phyloP scores from a whole-genome alignment of 1,140 invertebrate species.

The Aphaenogaster ashmeadi region DNA sequence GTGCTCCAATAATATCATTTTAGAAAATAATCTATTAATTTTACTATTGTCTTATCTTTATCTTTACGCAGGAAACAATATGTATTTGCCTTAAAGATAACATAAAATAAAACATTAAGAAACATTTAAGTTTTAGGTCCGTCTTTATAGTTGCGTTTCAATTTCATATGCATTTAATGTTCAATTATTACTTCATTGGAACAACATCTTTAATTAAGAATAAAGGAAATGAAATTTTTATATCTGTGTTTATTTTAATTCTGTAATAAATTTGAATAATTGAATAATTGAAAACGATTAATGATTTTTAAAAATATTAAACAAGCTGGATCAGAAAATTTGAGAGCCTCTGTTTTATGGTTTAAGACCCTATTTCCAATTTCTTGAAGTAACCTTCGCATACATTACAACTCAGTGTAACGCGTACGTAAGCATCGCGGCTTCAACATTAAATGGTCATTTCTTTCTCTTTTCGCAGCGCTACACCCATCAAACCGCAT shows the following conservation, averaged over 20 bases:
- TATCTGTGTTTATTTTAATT: slow-evolving; percentile 6
- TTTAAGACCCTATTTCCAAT: slow-evolving; percentile 24
- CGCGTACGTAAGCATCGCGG: slow-evolving; percentile 33
- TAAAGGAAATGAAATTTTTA: background rate
- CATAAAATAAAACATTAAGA: background rate
- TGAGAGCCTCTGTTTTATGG: slow-evolving; percentile 8
- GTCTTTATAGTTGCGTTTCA: background rate
- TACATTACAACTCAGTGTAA: slow-evolving; percentile 40
- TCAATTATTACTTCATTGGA: background rate
- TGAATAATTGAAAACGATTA: background rate
- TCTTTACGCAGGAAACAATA: background rate
- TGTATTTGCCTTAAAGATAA: background rate
- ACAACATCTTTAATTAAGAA: background rate
- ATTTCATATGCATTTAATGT: background rate
- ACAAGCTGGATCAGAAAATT: background rate
- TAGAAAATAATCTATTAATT: background rate
- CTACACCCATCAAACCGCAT: slow-evolving; percentile 64
- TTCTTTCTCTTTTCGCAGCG: slow-evolving; percentile 60
- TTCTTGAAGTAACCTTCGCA: slow-evolving; percentile 41
- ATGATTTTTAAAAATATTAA: background rate
- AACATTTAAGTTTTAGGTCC: background rate
- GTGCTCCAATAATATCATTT: background rate
- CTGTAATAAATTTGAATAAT: background rate
- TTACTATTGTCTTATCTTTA: background rate
- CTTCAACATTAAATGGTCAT: slow-evolving; percentile 54